Evolutionary conservation across 2,888 invertebrate genomes (phyloP), one percentile per base, ranked within the genome.

Genomic region (Urechis unicinctus): DNA sequence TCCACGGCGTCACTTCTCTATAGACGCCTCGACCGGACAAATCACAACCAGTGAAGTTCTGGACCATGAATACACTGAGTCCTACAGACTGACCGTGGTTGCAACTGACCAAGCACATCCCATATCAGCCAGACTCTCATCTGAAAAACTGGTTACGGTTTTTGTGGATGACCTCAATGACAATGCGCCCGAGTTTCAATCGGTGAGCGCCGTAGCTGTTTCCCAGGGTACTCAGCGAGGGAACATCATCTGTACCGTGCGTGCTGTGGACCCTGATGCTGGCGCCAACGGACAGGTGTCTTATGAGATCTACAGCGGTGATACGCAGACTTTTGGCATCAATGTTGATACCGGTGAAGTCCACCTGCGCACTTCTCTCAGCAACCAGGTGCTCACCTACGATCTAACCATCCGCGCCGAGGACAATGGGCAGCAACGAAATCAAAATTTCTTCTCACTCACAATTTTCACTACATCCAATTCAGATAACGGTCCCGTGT

Each of bases 71-170:
- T 85, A 85, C 55, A 87, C 89, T 53, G 90, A 92, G 71, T 89
- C 89, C 0, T 95, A 91, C 73, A 84, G 89, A 59, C 82, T 96
- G 68, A 90, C 89, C 1, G 89, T 96, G 1, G 86, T 88, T 0
- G 95, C 95, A 1, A 89, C 89, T 3, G 95, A 96, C 79, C 87
- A 88, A 76, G 93, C 93, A 0, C 83, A 85, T 63, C 87, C 88
- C 1, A 82, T 83, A 13, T 83, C 86, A 3, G 79, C 82, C 1
- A 83, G 91, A 61, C 80, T 91, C 44, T 90, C 90, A 2, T 89
- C 93, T 0, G 92, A 93, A 73, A 94, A 59, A 42, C 30, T 47
- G 22, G 56, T 59, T 3, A 53, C 56, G 1, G 50, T 59, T 4
- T 9, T 49, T n/a, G 53, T 59, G 28, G 24, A 22, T 17, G 59